A percentile compares a stretch with the other conserved stretches of the same genome.
phyloP scores from a whole-genome alignment of 2,888 invertebrate species.

The Caenorhabditis sp. region DNA sequence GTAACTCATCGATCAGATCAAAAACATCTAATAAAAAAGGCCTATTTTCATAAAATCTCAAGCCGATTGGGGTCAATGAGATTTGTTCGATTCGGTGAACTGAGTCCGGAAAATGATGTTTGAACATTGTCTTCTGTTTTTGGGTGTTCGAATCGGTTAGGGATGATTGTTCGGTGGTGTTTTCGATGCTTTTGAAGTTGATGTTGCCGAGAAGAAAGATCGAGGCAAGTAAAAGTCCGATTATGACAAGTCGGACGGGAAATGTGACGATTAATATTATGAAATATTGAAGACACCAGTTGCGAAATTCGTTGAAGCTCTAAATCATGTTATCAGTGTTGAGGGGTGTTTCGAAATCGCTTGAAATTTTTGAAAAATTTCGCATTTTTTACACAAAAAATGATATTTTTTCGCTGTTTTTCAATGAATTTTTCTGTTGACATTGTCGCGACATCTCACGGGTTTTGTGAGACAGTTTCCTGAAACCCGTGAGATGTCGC shows the following conservation, averaged over 20 bases:
- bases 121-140: constrained; percentile 10
- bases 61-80: not conserved
- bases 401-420: too few relatives aligned
- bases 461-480: too few relatives aligned
- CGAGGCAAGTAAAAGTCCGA: constrained; percentile 12
- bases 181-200: constrained; percentile 14
- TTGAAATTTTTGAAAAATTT: too few relatives aligned
- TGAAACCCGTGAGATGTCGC: too few relatives aligned
- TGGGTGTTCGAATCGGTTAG: constrained; percentile 15
- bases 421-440: too few relatives aligned
- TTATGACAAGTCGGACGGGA: constrained; percentile 10
- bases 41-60: not conserved
- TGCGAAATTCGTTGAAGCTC: not conserved
- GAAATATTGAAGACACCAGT: not conserved
- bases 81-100: constrained; percentile 25
- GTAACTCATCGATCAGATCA: constrained; percentile 1
- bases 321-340: not conserved
- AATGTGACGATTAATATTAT: constrained; percentile 12
- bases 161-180: constrained; percentile 25
- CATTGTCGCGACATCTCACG: too few relatives aligned
- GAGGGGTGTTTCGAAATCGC: not conserved
- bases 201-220: constrained; percentile 13
- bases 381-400: too few relatives aligned
- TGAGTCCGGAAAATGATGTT: constrained; percentile 21
- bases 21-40: constrained; percentile 8